These are phyloP conservation scores for Apodemus agrarius DNA, from an alignment of 2,797 vertebrate species.

Conservation along the genomic window DNA sequence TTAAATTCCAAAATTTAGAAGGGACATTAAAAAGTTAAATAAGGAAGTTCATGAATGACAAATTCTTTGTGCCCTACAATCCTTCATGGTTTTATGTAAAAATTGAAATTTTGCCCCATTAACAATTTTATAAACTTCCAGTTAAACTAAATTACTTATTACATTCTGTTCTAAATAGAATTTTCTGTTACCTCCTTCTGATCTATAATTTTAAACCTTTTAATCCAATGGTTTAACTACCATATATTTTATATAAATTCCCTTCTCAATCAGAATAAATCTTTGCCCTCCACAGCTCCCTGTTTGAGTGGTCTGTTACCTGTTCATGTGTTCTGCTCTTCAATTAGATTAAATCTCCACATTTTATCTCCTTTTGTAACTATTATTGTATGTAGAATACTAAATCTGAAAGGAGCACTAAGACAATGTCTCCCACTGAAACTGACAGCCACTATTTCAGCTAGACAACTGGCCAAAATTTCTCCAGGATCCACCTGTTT, in stretches of 20 bases:
- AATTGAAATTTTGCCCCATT: background rate
- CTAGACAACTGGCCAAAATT: too few species aligned
- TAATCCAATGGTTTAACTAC: background rate
- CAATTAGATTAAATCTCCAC: background rate
- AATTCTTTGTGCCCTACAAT: conserved; percentile 29
- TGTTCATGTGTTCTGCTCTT: background rate
- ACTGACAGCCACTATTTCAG: background rate
- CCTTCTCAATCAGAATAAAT: background rate
- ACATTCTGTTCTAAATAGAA: background rate
- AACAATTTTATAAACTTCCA: conserved; percentile 16
- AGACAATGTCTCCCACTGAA: background rate
- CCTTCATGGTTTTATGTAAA: conserved; percentile 24
- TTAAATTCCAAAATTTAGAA: conserved; percentile 51
- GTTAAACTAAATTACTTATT: conserved; percentile 4
- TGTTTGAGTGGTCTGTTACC: background rate
- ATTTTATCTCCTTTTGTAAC: background rate
- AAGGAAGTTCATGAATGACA: background rate
- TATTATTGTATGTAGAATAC: background rate
- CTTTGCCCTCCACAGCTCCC: background rate
- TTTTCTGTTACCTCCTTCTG: background rate
- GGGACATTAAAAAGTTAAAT: background rate
- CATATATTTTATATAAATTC: background rate
- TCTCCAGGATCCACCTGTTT: background rate
- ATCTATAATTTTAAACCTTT: background rate
- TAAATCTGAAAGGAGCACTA: background rate